These are phyloP conservation scores for Drosophila nigritarsus DNA, from an alignment of 2,888 invertebrate genomes.

Conservation along the genomic window DNA sequence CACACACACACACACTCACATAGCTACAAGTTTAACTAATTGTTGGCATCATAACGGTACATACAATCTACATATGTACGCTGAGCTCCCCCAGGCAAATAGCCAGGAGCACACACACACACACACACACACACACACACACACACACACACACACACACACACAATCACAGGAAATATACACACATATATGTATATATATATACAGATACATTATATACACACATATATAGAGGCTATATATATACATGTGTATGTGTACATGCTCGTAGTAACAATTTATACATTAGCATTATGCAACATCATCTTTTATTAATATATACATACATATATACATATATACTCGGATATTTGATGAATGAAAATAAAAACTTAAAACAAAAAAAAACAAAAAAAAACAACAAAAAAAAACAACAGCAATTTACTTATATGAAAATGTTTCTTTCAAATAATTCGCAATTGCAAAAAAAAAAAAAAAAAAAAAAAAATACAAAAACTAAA, in stretches of 20 bases:
- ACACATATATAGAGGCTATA: conserved; percentile 30
- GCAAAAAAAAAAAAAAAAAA: conserved; percentile 25
- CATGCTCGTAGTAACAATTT: conserved; percentile 64
- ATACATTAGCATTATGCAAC: conserved; percentile 66
- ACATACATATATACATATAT: conserved; percentile 53
- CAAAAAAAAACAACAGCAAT: conserved; percentile 63
- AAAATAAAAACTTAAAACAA: conserved; percentile 31
- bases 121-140: conserved; percentile 15
- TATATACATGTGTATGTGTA: conserved; percentile 49
- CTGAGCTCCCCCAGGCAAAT: conserved; percentile 33
- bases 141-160: conserved; percentile 12
- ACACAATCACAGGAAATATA: conserved; percentile 10
- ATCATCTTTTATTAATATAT: conserved; percentile 57
- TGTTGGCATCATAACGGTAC: conserved; percentile 59
- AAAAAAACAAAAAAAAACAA: conserved; percentile 22
- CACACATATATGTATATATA: conserved; percentile 42
- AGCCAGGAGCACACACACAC: conserved; percentile 37
- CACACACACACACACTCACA: conserved; percentile 20
- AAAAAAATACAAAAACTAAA: background rate
- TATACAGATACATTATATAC: conserved; percentile 38
- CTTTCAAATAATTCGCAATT: conserved; percentile 51
- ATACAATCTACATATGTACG: conserved; percentile 79
- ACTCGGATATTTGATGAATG: conserved; percentile 45
- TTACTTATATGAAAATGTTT: conserved; percentile 71
- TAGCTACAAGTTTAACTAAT: conserved; percentile 36